These are phyloP conservation scores for Tetraodon nigroviridis DNA, from an alignment of 2,113 vertebrate genomes.

Conservation along the genomic window DNA sequence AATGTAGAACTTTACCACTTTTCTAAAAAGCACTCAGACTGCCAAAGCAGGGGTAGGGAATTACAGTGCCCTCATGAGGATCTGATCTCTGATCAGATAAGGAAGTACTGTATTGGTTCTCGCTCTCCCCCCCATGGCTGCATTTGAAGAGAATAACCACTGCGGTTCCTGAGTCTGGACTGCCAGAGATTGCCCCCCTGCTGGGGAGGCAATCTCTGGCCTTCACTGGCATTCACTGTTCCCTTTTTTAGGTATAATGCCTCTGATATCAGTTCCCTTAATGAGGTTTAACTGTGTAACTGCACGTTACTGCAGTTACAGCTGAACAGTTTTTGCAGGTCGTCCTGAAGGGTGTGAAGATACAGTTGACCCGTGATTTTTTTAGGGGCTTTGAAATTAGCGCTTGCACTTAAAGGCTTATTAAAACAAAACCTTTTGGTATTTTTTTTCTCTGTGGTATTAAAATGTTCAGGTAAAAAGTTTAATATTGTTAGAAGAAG, in stretches of 20 bases:
- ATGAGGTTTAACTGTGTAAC: constrained; percentile 43
- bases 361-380: constrained; percentile 54
- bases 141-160: constrained; percentile 32
- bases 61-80: constrained; percentile 40
- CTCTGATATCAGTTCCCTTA: constrained; percentile 53
- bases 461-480: too few species aligned
- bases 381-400: constrained; percentile 59
- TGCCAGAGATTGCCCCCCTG: constrained; percentile 44
- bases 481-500: too few species aligned
- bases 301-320: constrained; percentile 16
- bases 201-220: too few species aligned
- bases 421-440: constrained; percentile 2
- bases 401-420: constrained; percentile 27
- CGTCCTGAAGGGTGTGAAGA: constrained; percentile 52
- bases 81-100: constrained; percentile 63
- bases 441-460: constrained; percentile 7
- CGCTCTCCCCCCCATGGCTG: constrained; percentile 11
- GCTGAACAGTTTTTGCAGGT: constrained; percentile 56
- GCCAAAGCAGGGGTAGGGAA: constrained; percentile 49
- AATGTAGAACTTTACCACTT: constrained; percentile 5
- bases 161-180: constrained; percentile 24
- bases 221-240: too few species aligned
- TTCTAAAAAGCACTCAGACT: constrained; percentile 24
- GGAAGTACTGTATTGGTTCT: constrained; percentile 43
- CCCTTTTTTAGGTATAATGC: constrained; percentile 31